These are phyloP conservation scores for Gymnocephalus cernua DNA, from an alignment of 2,113 vertebrate genomes.

Conservation along the genomic window DNA sequence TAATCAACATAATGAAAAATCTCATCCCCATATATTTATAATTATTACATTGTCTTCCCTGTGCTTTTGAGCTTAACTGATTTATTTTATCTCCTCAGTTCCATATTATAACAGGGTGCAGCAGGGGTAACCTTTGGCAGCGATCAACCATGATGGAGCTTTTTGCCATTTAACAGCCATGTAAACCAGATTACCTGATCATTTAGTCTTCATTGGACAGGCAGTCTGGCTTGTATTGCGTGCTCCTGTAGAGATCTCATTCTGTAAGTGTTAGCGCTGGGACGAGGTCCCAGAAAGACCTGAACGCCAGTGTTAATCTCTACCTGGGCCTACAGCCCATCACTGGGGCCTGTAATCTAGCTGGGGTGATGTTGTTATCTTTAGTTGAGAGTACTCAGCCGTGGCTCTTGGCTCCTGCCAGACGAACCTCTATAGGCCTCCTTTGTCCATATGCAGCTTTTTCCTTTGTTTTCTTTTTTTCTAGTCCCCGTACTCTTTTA, in stretches of 20 bases:
- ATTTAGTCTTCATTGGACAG: conserved; percentile 71
- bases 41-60: conserved; percentile 28
- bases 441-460: conserved; percentile 39
- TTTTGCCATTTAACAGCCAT: conserved; percentile 61
- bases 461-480: conserved; percentile 26
- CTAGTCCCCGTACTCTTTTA: background rate
- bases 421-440: conserved; percentile 22
- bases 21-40: background rate
- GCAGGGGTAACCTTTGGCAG: conserved; percentile 63
- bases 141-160: conserved; percentile 52
- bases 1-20: conserved; percentile 11
- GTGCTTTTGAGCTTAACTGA: conserved; percentile 46
- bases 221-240: conserved; percentile 53
- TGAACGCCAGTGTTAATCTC: conserved; percentile 65
- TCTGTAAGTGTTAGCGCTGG: conserved; percentile 67
- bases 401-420: conserved; percentile 44
- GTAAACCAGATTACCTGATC: conserved; percentile 78
- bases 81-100: conserved; percentile 60
- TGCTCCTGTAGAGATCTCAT: conserved; percentile 66
- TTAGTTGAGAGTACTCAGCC: conserved; percentile 67
- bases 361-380: conserved; percentile 65
- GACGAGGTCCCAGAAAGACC: conserved; percentile 71
- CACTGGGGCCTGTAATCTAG: conserved; percentile 63
- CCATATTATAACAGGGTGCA: conserved; percentile 58
- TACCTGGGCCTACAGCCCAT: conserved; percentile 70